Base-by-base conservation (phyloP, 2,888 invertebrate genomes). In the Oxystoma pomonae region DNA sequence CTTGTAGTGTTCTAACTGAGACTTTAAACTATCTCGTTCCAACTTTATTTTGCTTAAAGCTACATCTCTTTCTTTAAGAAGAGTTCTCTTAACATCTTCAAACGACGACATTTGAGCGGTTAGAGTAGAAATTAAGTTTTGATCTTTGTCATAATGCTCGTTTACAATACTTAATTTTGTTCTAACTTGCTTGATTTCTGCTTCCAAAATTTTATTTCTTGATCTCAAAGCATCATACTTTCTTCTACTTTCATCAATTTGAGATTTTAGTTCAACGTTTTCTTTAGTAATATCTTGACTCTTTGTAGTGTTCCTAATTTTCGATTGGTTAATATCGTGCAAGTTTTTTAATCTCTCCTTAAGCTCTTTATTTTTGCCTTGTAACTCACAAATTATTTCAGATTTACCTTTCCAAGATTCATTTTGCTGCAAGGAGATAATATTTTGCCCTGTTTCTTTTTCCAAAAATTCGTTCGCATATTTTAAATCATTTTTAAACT, bases 341-440 rank as follows among this genome's bases (percentile, higher is more conserved):
- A 65, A 59, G 16, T 18, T 69, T 67, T 79, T 83, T 16, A 90
- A 70, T 73, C 87, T 90, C 19, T 84, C 84, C 71, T 87, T 88
- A 0, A 91, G 75, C 58, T 91, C 90, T 3, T 77, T 77, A 58
- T 90, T 80, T 80, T 88, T 90, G 60, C 86, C 85, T 74, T 90
- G 90, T 57, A 92, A 77, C 16, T 86, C 78, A 0, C 86, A 76
- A 64, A 92, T 90, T 73, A 90, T 89, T 72, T 92, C 90, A 1
- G 91, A 89, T 67, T 92, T 83, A 0, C 92, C 92, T 68, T 90
- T 86, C 91, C 92, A 92, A 12, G 85, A 86, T 55, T 84, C 82
- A 58, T 84, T 79, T 65, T 84, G 82, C 70, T 85, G 85, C 9
- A 90, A 81, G 71, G 86, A 86, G 1, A 84, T 86, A 52, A 89